Conservation (phyloP, 2,797 vertebrate species). For the Xenopus petersii region DNA sequence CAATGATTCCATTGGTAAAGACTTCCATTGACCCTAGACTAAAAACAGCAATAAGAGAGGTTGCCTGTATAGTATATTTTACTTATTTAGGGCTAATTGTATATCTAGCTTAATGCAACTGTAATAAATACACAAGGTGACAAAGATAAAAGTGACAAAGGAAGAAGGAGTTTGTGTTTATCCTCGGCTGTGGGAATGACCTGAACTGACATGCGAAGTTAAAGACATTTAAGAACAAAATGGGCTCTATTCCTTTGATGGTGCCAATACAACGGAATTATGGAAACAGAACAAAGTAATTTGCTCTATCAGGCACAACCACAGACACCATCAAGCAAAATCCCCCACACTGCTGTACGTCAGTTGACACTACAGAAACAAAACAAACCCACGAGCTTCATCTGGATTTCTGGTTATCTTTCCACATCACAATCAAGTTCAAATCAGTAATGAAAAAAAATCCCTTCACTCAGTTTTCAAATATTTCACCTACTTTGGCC, state of each 20-base stretch:
- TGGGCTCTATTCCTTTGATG: neutral
- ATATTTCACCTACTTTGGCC: no score
- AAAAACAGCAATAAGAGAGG: no score
- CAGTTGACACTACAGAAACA: neutral
- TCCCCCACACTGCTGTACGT: neutral
- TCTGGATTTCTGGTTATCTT: neutral
- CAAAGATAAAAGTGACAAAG: no score
- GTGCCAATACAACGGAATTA: neutral
- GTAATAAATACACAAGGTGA: no score
- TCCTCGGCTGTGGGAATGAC: neutral
- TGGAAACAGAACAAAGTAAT: conserved; percentile 7
- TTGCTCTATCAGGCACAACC: neutral
- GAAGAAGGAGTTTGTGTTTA: no score
- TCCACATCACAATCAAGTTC: neutral
- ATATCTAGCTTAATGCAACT: no score
- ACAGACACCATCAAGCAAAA: neutral
- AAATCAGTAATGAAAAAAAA: neutral
- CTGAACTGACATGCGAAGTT: neutral
- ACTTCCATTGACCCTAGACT: no score
- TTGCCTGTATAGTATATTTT: no score
- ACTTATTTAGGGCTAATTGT: no score
- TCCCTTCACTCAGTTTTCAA: no score
- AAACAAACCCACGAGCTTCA: neutral
- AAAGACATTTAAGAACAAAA: neutral
- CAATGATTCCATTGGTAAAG: no score